phyloP scores from a whole-genome alignment of 2,888 invertebrate genomes.

The Lamellibrachia columna region DNA sequence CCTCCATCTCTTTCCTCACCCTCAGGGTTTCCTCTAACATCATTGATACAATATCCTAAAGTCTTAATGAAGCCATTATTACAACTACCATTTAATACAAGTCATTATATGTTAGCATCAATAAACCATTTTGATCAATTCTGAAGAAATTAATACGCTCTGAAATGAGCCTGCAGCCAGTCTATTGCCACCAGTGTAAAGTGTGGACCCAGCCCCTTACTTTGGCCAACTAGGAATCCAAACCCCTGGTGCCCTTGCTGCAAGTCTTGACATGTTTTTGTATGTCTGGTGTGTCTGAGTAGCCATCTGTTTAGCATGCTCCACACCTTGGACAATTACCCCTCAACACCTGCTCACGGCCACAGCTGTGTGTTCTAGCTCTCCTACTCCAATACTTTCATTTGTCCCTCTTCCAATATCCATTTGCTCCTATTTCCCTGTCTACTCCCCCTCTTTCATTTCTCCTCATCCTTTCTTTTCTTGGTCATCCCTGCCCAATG shows the following conservation, averaged over 20 bases:
- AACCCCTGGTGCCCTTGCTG: not conserved
- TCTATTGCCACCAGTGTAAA: not conserved
- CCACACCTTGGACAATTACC: not conserved
- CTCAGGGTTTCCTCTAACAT: not conserved
- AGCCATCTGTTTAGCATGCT: not conserved
- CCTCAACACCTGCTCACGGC: not conserved
- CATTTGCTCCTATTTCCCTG: not conserved
- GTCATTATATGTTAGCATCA: no score
- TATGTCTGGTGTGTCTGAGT: not conserved
- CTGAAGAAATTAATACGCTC: not conserved
- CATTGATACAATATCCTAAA: not conserved
- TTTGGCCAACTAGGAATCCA: not conserved
- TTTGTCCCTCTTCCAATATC: not conserved
- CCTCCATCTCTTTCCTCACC: not conserved
- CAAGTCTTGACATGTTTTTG: not conserved
- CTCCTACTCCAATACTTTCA: not conserved
- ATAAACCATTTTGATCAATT: no score
- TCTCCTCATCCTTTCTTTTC: not conserved
- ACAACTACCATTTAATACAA: not conserved
- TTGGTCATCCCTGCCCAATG: not conserved
- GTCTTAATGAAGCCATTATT: not conserved
- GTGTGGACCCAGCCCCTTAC: not conserved
- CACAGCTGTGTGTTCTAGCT: constrained; percentile 7
- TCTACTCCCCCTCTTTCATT: constrained; percentile 16
- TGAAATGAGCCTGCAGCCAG: not conserved